Percentiles rank a stretch among this genome's conserved stretches.
Conservation (phyloP, 2,888 invertebrate species). For the Polyploca ridens region DNA sequence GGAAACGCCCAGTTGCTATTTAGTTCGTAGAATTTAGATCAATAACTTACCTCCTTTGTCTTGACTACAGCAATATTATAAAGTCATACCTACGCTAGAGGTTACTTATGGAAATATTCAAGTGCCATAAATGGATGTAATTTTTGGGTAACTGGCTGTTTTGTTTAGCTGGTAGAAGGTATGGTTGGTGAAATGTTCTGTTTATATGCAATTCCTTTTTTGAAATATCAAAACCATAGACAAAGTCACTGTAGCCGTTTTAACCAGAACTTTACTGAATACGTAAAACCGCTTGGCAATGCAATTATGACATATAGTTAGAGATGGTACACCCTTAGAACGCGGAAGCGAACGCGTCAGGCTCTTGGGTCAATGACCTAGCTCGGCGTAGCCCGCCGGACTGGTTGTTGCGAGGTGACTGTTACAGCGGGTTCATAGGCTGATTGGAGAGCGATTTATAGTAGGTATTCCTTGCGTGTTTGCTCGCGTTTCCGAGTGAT, state of each 20-base stretch:
- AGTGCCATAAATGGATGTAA: too few relatives aligned
- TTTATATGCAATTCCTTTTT: too few relatives aligned
- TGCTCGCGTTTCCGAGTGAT: too few relatives aligned
- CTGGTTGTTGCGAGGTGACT: conserved; percentile 19
- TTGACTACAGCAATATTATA: not conserved
- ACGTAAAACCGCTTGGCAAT: too few relatives aligned
- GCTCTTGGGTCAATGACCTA: conserved; percentile 22
- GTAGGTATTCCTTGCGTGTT: not conserved
- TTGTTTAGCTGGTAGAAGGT: too few relatives aligned
- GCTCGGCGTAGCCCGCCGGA: conserved; percentile 17
- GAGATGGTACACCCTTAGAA: conserved; percentile 10
- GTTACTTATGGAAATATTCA: too few relatives aligned
- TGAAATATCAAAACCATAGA: too few relatives aligned
- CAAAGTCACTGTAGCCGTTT: too few relatives aligned
- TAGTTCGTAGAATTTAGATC: not conserved
- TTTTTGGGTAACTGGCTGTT: too few relatives aligned
- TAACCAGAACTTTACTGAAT: too few relatives aligned
- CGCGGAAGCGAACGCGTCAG: conserved; percentile 25
- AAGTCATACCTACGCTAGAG: too few relatives aligned
- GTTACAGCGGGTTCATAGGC: not conserved
- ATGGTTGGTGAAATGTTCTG: too few relatives aligned
- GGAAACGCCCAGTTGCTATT: not conserved
- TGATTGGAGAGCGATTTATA: not conserved
- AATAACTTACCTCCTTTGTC: not conserved
- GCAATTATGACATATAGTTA: not conserved